Evolutionary conservation across 64 coral and sea anemone species (phyloP), one percentile per base, ranked within the genome.

Genomic region (Porites lutea): DNA sequence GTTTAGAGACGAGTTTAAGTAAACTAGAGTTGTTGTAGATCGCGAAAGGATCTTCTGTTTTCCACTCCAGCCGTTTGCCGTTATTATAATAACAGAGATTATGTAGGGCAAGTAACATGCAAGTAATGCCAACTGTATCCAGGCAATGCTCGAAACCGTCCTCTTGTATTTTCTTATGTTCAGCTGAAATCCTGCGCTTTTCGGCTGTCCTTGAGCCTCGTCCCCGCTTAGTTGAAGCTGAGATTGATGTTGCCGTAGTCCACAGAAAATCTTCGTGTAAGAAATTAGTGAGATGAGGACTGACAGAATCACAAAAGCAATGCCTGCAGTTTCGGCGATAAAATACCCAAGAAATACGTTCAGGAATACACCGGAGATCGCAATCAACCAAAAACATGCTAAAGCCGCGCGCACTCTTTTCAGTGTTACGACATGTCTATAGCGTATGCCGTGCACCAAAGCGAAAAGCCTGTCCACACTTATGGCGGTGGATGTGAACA

Each of bases 401-500:
- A 54, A 2, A n/a, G 54, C 18, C 21, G 48, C 19, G n/a, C 75
- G 75, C n/a, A 77, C 16, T 77, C 75, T 48, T 11, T 8, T 11
- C 14, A 52, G 9, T 53, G 75, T 77, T 77, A 77, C 75, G 54
- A 77, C 48, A 6, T 54, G 19, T 52, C 49, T 52, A n/a, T 77
- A 77, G 18, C 75, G 18, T 3, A 77, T 15, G 3, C 75, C 75
- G 5, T n/a, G 54, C 45, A 48, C 14, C 47, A 75, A 14, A 4
- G 72, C 72, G 3, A 51, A 13, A 19, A 75, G 72, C 49, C 72
- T 75, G 72, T 75, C 72, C 44, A 75, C 72, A 16, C 72, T 75
- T 75, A 75, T 75, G 12, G 72, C 75, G 75, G 16, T 52, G 2
- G n/a, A 54, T 77, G 75, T 77, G 19, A 77, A n/a, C 13, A 77